Evolutionary conservation across 2,797 vertebrate species (phyloP), one percentile per base, ranked within the genome.

Genomic region (Aselliscus stoliczkanus): DNA sequence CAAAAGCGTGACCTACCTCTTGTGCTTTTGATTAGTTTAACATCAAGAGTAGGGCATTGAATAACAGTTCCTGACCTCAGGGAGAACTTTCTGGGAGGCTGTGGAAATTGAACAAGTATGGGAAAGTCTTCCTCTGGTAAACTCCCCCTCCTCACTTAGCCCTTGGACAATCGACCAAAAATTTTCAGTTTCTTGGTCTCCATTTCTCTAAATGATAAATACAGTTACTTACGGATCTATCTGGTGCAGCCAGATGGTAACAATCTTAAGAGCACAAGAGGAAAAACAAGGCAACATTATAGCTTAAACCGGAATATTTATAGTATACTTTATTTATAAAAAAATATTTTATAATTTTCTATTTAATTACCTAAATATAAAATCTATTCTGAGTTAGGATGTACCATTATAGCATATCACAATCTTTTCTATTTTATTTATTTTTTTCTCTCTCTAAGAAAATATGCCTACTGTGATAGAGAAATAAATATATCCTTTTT

Each of bases 1-100:
- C 70, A 82, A 90, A 96, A 97, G 79, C 17, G 7, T 54, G 50
- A 93, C 75, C 96, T 97, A 37, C 92, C 93, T 97, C 50, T 95
- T 62, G 84, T 92, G 67, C 90, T 75, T 97, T 96, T 86, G 97
- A 97, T 97, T 97, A 97, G 65, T 95, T 95, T 88, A 96, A 2
- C 92, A 80, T 95, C 56, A 94, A 91, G 70, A 6, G 0, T 21
- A 76, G 62, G 47, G 73, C 76, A 90, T 37, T 65, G 72, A 85
- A 2, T 97, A 85, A 95, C 77, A 82, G 64, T 62, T 73, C 70
- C 27, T 93, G 87, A 93, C 94, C 95, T 93, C 42, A 44, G 90
- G 96, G 81, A 96, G 12, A 93, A 54, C 90, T 95, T 62, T 87
- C 87, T 88, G 70, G 80, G 87, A 96, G 95, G 44, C 11, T 88